These are phyloP conservation scores for Platycheirus albimanus DNA, from an alignment of 2,888 invertebrate genomes.

Conservation along the genomic window DNA sequence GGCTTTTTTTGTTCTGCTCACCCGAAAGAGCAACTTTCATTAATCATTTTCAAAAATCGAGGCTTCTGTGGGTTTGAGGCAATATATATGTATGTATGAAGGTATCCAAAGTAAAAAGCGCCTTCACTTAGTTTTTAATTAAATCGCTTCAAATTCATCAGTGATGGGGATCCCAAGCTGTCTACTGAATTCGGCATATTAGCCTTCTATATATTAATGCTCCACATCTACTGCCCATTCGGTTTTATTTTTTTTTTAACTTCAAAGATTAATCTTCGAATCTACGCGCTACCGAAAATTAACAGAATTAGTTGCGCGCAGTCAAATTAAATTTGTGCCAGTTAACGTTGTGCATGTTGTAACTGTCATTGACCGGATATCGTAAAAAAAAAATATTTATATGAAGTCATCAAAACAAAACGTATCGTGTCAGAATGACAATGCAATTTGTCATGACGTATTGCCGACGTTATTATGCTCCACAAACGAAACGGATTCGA, in stretches of 20 bases:
- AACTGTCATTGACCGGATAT: conserved; percentile 67
- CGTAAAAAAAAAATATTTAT: conserved; percentile 25
- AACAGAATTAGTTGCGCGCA: conserved; percentile 75
- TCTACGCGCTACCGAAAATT: conserved; percentile 81
- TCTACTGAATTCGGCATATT: conserved; percentile 49
- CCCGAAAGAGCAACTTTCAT: conserved; percentile 70
- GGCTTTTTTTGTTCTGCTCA: conserved; percentile 34
- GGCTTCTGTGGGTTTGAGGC: conserved; percentile 63
- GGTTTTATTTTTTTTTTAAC: background rate
- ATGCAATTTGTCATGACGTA: conserved; percentile 33
- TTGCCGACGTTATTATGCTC: conserved; percentile 15
- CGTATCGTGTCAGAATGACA: conserved; percentile 4
- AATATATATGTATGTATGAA: no score
- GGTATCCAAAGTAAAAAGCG: conserved; percentile 55
- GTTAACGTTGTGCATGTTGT: conserved; percentile 37
- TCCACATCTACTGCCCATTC: conserved; percentile 5
- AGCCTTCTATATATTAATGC: conserved; percentile 31
- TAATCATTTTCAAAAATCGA: conserved; percentile 59
- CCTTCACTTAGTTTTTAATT: conserved; percentile 68
- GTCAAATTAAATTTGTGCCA: conserved; percentile 63
- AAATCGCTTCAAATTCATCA: conserved; percentile 70
- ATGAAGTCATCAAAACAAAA: conserved; percentile 19
- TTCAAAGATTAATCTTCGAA: conserved; percentile 54
- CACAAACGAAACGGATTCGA: background rate
- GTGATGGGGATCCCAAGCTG: conserved; percentile 64